Conservation (phyloP, 2,888 invertebrate species). For the Ochlodes sylvanus region DNA sequence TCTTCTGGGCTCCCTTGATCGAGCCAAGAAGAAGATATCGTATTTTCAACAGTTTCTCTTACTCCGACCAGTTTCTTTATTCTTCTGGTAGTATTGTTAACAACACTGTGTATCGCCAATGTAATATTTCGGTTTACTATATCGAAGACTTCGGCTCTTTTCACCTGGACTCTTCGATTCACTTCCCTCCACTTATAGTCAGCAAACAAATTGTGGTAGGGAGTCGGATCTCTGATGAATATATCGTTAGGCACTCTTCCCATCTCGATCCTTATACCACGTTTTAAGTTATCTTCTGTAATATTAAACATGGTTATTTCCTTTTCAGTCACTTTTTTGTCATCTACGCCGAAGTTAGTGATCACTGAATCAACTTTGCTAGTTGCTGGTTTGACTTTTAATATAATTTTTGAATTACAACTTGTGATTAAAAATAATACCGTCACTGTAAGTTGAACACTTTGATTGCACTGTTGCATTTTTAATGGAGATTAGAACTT, state of each 20-base stretch:
- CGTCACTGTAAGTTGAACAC: background rate
- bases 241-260: slow-evolving; percentile 62
- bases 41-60: slow-evolving; percentile 53
- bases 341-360: slow-evolving; percentile 52
- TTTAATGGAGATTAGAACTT: background rate
- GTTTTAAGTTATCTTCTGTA: slow-evolving; percentile 60
- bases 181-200: slow-evolving; percentile 64
- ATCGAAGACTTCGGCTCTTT: slow-evolving; percentile 55
- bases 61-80: slow-evolving; percentile 50
- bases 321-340: slow-evolving; percentile 57
- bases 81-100: slow-evolving; percentile 58
- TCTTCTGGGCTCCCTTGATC: slow-evolving; percentile 56
- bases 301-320: slow-evolving; percentile 65
- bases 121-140: slow-evolving; percentile 54
- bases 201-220: slow-evolving; percentile 58
- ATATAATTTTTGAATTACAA: slow-evolving; percentile 49
- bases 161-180: slow-evolving; percentile 53
- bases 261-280: slow-evolving; percentile 59
- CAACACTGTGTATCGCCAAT: slow-evolving; percentile 53
- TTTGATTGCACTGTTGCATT: background rate
- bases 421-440: slow-evolving; percentile 4
- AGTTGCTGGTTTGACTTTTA: slow-evolving; percentile 55
- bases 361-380: slow-evolving; percentile 49
- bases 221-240: slow-evolving; percentile 66
- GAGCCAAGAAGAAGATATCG: slow-evolving; percentile 57